Evolutionary conservation across 2,113 vertebrate genomes (phyloP).

Genomic region (Lasiurus borealis): DNA sequence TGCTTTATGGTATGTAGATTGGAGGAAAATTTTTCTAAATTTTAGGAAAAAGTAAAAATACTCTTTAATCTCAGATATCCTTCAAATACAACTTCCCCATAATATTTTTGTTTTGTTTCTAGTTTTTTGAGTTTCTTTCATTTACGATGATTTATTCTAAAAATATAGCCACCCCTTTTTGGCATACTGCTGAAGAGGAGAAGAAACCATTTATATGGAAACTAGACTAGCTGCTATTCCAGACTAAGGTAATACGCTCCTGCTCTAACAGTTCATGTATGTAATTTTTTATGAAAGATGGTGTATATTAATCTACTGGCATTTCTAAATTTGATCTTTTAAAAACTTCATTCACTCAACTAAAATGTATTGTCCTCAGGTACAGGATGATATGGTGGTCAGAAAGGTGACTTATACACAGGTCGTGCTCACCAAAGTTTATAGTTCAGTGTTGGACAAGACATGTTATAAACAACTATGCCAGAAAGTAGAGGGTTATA

Average conservation of each 20-base stretch:
- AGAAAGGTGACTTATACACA: background rate
- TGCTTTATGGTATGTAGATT: conserved; percentile 29
- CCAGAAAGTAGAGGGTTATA: background rate
- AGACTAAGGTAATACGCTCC: conserved; percentile 59
- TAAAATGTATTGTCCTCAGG: conserved; percentile 21
- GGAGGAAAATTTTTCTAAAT: background rate
- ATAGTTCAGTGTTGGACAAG: conserved; percentile 19
- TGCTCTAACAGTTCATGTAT: conserved; percentile 65
- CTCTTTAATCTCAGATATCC: background rate
- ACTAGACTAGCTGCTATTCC: conserved; percentile 59
- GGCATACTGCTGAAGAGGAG: conserved; percentile 32
- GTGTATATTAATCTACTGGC: conserved; percentile 43
- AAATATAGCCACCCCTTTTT: conserved; percentile 58
- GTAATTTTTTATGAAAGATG: conserved; percentile 59
- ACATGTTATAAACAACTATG: background rate
- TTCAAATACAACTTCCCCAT: background rate
- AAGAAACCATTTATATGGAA: conserved; percentile 63
- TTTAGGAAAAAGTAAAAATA: conserved; percentile 35
- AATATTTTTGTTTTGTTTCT: conserved; percentile 53
- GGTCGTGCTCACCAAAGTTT: background rate
- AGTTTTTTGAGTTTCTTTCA: conserved; percentile 53
- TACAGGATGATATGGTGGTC: background rate
- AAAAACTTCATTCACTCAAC: background rate
- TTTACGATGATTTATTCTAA: conserved; percentile 61
- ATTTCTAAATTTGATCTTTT: conserved; percentile 63